A percentile compares a stretch with the other conserved stretches of the same genome.
Evolutionary conservation across 2,888 invertebrate species (phyloP).

Genomic region (Portevinia maculata): DNA sequence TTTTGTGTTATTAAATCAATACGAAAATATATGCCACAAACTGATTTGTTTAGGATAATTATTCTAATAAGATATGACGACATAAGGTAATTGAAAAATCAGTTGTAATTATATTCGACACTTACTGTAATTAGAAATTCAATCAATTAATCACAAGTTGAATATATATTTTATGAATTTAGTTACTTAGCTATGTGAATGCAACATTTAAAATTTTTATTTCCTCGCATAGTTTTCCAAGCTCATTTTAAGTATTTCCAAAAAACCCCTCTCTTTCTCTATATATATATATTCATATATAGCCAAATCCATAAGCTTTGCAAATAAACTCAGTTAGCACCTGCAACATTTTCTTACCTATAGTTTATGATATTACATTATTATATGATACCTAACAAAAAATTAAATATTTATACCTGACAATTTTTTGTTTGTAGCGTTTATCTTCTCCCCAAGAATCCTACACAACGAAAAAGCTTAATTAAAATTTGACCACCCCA

Average conservation of each 20-base stretch:
- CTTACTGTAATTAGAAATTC: slow-evolving; percentile 52
- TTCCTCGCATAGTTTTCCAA: slow-evolving; percentile 58
- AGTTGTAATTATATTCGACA: slow-evolving; percentile 47
- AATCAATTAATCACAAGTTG: slow-evolving; percentile 54
- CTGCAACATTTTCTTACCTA: slow-evolving; percentile 55
- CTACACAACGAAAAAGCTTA: slow-evolving; percentile 67
- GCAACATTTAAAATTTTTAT: slow-evolving; percentile 41
- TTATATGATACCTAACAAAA: slow-evolving; percentile 36
- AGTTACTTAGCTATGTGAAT: slow-evolving; percentile 67
- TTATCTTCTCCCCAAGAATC: slow-evolving; percentile 63
- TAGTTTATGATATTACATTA: slow-evolving; percentile 40
- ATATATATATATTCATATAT: slow-evolving; percentile 11
- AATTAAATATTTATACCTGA: slow-evolving; percentile 22
- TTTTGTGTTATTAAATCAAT: slow-evolving; percentile 19
- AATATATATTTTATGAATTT: slow-evolving; percentile 48
- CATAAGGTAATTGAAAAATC: slow-evolving; percentile 62
- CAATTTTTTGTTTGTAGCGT: slow-evolving; percentile 55
- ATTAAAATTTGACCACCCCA: slow-evolving; percentile 48
- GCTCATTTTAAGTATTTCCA: slow-evolving; percentile 34
- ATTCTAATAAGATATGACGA: slow-evolving; percentile 49
- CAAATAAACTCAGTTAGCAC: slow-evolving; percentile 61
- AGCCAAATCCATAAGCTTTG: slow-evolving; percentile 58
- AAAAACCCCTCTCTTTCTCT: slow-evolving; percentile 17
- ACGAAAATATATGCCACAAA: slow-evolving; percentile 36
- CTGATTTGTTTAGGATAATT: slow-evolving; percentile 61